A percentile compares a stretch with the other conserved stretches of the same genome.
Conservation (phyloP, 1,140 invertebrate species). For the Nasonia giraulti region DNA sequence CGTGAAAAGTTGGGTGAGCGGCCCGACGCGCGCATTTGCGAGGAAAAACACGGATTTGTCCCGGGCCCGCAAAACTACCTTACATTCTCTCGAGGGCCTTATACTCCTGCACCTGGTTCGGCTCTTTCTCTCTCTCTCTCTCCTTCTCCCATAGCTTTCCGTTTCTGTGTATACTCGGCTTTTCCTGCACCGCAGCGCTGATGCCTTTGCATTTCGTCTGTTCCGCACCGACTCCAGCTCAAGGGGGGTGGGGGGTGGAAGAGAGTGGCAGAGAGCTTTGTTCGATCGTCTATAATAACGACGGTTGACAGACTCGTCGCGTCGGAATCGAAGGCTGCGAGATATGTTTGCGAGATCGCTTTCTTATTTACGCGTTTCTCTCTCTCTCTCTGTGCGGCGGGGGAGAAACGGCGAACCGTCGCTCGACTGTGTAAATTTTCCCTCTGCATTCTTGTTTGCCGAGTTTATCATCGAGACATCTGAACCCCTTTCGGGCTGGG, state of each 20-base stretch:
- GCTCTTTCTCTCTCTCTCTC: background rate
- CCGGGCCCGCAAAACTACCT: slow-evolving; percentile 6
- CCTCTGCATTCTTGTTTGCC: too few species aligned
- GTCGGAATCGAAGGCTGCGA: background rate
- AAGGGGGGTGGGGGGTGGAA: too few species aligned
- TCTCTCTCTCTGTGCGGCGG: background rate
- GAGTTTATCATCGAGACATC: too few species aligned
- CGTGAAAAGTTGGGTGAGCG: slow-evolving; percentile 30
- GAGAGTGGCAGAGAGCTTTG: background rate
- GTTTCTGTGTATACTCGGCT: background rate
- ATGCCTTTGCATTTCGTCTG: background rate
- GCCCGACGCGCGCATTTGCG: background rate
- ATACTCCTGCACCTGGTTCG: slow-evolving; percentile 38
- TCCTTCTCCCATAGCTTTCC: background rate
- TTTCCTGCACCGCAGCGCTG: background rate
- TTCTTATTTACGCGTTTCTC: slow-evolving; percentile 10
- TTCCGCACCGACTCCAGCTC: too few species aligned
- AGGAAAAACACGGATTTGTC: slow-evolving; percentile 23
- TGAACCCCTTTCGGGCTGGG: background rate
- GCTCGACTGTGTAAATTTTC: too few species aligned
- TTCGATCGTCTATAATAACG: background rate
- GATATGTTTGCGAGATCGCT: background rate
- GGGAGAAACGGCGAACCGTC: background rate
- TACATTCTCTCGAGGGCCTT: slow-evolving; percentile 22
- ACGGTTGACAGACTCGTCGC: too few species aligned